Evolutionary conservation across 92 coral and sea anemone genomes (phyloP), one percentile per base, ranked within the genome.

Genomic region (Ricordea florida): DNA sequence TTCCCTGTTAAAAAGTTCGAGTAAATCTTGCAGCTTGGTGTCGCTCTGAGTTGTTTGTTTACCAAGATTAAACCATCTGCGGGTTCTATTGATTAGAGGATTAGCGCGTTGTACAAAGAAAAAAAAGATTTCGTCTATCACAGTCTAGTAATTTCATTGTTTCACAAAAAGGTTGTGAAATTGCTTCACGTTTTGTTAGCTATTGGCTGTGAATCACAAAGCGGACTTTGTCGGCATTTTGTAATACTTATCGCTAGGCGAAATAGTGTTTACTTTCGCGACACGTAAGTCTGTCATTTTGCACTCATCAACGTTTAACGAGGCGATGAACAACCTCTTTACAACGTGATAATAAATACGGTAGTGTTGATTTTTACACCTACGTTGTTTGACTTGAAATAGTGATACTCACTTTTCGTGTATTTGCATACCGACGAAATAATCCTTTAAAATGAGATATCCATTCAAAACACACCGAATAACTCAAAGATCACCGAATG

Each of bases 401-500:
- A n/a, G n/a, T n/a, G n/a, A n/a, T n/a, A n/a, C n/a, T n/a, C n/a
- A 67, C 48, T 4, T 14, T 34, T 10, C 27, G 63, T 15, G 26
- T 51, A 69, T 69, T 69, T 51, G 62, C 62, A 69, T 69, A 53
- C 37, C 26, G 52, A 69, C 53, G 51, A 66, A 66, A n/a, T n/a
- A 40, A 37, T 47, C 6, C 5, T 27, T 45, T 10, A n/a, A n/a
- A n/a, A n/a, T n/a, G n/a, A n/a, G n/a, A n/a, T n/a, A n/a, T 18
- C 57, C 32, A 10, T 20, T 41, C 36, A 40, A n/a, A n/a, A n/a
- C n/a, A n/a, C n/a, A n/a, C n/a, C n/a, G n/a, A n/a, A n/a, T n/a
- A n/a, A n/a, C n/a, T n/a, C n/a, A n/a, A n/a, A n/a, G n/a, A n/a
- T n/a, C n/a, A n/a, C n/a, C n/a, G n/a, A n/a, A n/a, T n/a, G n/a